A percentile compares a stretch with the other conserved stretches of the same genome.
phyloP scores from a whole-genome alignment of 2,113 vertebrate genomes.

The Centrocercus urophasianus region DNA sequence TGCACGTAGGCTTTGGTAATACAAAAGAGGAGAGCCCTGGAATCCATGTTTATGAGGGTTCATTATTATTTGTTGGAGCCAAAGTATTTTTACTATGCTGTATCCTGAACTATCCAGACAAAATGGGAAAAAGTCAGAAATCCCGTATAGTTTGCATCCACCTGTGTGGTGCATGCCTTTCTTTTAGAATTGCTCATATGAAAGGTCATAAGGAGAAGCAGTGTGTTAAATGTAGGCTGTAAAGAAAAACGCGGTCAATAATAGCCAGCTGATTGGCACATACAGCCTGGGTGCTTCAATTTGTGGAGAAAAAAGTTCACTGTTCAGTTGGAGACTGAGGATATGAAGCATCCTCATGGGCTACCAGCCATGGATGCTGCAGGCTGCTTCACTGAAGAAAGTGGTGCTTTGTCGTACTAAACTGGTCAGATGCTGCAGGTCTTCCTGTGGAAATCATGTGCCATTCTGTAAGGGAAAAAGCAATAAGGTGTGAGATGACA shows the following conservation, averaged over 20 bases:
- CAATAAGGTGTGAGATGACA: background rate
- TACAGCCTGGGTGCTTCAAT: background rate
- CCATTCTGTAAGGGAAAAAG: background rate
- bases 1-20: background rate
- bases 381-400: background rate
- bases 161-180: fast-evolving
- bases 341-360: background rate
- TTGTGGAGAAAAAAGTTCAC: background rate
- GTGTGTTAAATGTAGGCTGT: background rate
- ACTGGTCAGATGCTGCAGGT: fast-evolving
- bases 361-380: background rate
- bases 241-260: background rate
- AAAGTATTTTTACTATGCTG: background rate
- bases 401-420: background rate
- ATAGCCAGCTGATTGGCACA: fast-evolving
- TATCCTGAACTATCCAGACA: background rate
- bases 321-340: background rate
- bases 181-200: background rate
- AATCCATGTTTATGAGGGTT: background rate
- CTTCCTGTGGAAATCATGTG: background rate
- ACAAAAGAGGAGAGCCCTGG: background rate
- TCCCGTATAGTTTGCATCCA: background rate
- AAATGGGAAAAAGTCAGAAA: background rate
- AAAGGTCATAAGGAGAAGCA: background rate
- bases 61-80: fast-evolving